These are phyloP conservation scores for Myopa testacea DNA, from an alignment of 2,888 invertebrate genomes.

Conservation along the genomic window DNA sequence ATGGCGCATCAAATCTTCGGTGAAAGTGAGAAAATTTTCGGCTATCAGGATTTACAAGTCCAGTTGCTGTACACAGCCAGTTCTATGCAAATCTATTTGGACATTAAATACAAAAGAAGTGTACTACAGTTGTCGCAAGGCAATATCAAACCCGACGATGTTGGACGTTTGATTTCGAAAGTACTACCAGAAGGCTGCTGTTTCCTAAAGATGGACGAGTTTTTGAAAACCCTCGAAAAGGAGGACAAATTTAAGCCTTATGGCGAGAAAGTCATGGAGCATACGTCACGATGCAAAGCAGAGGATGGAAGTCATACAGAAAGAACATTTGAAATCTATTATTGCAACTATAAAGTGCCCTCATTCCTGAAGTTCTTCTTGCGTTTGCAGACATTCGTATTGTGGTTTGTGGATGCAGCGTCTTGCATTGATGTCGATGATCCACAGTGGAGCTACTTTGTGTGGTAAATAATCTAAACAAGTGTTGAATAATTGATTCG, in stretches of 20 bases:
- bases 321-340: constrained; percentile 83
- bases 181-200: constrained; percentile 78
- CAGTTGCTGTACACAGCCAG: constrained; percentile 85
- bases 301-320: constrained; percentile 59
- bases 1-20: constrained; percentile 96
- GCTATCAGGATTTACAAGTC: constrained; percentile 86
- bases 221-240: constrained; percentile 76
- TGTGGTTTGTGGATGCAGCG: constrained; percentile 97
- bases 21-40: constrained; percentile 92
- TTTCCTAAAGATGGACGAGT: constrained; percentile 78
- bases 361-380: constrained; percentile 85
- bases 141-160: constrained; percentile 78
- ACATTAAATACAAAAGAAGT: constrained; percentile 76
- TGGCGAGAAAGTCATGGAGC: constrained; percentile 77
- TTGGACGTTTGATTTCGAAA: constrained; percentile 76
- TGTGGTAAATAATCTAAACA: constrained; percentile 73
- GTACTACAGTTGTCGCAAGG: constrained; percentile 71
- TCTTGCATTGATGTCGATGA: constrained; percentile 94
- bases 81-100: constrained; percentile 83
- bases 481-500: not conserved
- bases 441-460: constrained; percentile 89
- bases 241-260: constrained; percentile 82
- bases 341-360: constrained; percentile 76
- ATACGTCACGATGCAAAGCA: constrained; percentile 64
- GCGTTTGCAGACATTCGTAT: constrained; percentile 88